Evolutionary conservation across 2,113 vertebrate genomes (phyloP).

Genomic region (Eonycteris spelaea): DNA sequence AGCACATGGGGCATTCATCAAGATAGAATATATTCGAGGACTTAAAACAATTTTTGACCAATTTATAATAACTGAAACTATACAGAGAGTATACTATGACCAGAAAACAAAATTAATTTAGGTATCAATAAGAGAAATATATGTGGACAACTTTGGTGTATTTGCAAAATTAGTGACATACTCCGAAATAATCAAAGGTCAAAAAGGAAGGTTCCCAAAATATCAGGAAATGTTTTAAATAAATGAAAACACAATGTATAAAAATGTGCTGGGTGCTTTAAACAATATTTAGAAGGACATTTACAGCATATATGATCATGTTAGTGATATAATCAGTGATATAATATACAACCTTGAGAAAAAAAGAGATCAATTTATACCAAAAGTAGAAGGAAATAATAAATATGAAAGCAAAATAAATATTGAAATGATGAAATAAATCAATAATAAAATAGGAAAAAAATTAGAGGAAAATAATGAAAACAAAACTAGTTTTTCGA

Average conservation of each 20-base stretch:
- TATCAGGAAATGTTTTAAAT: background rate
- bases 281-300: background rate
- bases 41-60: background rate
- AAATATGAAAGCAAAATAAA: background rate
- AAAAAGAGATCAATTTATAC: background rate
- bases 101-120: slow-evolving; percentile 27
- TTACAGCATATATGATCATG: background rate
- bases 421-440: background rate
- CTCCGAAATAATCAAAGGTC: background rate
- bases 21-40: background rate
- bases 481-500: background rate
- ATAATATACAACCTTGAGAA: background rate
- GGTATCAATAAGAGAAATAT: background rate
- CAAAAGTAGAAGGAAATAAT: slow-evolving; percentile 24
- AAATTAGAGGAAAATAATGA: background rate
- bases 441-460: background rate
- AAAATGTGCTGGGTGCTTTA: background rate
- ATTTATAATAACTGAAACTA: background rate
- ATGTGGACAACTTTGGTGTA: background rate
- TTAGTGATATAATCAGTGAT: background rate
- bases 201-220: background rate
- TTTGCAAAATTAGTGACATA: background rate
- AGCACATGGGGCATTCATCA: background rate
- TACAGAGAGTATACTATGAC: background rate
- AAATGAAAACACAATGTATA: background rate